Percentiles rank a stretch among this genome's conserved stretches.
These are phyloP conservation scores for Drosophila setifemur DNA, from an alignment of 1,140 invertebrate species.

Conservation along the genomic window DNA sequence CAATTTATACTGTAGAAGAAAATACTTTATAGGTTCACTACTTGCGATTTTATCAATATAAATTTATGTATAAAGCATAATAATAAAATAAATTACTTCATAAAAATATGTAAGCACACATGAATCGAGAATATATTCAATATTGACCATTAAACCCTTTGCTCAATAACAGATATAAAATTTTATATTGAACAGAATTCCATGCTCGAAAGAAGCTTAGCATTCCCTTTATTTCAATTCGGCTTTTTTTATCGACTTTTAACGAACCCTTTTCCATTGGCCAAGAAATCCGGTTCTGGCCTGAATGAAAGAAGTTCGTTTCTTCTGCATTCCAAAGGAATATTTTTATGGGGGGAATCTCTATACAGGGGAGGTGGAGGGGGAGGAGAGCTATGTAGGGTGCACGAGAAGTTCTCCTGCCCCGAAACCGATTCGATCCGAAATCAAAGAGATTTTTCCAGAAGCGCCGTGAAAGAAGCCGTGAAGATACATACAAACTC, in stretches of 20 bases:
- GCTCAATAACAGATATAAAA: too few relatives aligned
- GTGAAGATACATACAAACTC: not conserved
- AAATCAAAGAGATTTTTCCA: conserved; percentile 23
- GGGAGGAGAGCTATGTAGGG: not conserved
- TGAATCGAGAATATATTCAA: too few relatives aligned
- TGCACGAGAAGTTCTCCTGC: conserved; percentile 9
- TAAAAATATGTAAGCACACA: too few relatives aligned
- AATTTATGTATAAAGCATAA: too few relatives aligned
- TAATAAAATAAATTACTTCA: too few relatives aligned
- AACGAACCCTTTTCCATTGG: conserved; percentile 21
- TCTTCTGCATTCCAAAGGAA: conserved; percentile 35
- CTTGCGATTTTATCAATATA: too few relatives aligned
- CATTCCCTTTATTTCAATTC: not conserved
- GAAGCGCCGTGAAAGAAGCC: conserved; percentile 44
- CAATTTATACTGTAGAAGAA: too few relatives aligned
- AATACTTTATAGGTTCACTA: too few relatives aligned
- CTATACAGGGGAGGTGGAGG: not conserved
- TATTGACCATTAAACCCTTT: too few relatives aligned
- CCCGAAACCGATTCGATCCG: not conserved
- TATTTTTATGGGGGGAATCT: conserved; percentile 12
- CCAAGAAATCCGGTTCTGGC: conserved; percentile 28
- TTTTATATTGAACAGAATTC: not conserved
- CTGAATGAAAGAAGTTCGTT: conserved; percentile 35
- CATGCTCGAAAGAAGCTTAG: conserved; percentile 3
- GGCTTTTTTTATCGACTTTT: conserved; percentile 16